A percentile compares a stretch with the other conserved stretches of the same genome.
phyloP scores from a whole-genome alignment of 2,888 invertebrate genomes.

The Mactromeris polynyma region DNA sequence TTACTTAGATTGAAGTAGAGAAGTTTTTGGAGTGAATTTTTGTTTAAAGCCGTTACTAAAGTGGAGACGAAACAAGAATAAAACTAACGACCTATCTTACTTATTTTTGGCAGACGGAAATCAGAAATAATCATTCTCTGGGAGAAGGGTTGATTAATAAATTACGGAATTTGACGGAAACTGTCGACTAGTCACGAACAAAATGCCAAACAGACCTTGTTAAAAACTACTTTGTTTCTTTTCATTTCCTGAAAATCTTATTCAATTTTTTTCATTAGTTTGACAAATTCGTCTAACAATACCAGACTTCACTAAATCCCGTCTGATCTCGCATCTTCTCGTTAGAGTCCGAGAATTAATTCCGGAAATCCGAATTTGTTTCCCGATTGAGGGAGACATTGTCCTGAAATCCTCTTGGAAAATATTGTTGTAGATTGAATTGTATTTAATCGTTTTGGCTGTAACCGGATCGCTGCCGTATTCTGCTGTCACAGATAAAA shows the following conservation, averaged over 20 bases:
- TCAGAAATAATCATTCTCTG: too few species aligned
- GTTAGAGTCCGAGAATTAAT: neutral
- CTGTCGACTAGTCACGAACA: neutral
- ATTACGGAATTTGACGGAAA: neutral
- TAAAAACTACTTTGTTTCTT: neutral
- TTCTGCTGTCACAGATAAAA: neutral
- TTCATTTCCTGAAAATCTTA: neutral
- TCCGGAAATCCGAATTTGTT: neutral
- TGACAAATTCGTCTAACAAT: neutral
- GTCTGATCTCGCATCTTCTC: neutral
- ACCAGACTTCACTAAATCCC: neutral
- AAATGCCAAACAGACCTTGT: neutral
- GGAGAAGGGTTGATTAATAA: too few species aligned
- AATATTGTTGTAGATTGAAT: neutral
- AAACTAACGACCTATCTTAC: too few species aligned
- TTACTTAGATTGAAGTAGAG: too few species aligned
- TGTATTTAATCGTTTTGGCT: neutral
- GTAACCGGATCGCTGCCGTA: neutral
- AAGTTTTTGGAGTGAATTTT: too few species aligned
- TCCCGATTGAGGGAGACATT: neutral
- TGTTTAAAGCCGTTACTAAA: too few species aligned
- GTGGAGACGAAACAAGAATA: too few species aligned
- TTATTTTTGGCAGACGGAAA: too few species aligned
- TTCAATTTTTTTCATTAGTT: conserved; percentile 1
- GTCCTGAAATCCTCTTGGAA: neutral